Base-by-base conservation (phyloP, 2,888 invertebrate genomes). In the Erebia epiphron region DNA sequence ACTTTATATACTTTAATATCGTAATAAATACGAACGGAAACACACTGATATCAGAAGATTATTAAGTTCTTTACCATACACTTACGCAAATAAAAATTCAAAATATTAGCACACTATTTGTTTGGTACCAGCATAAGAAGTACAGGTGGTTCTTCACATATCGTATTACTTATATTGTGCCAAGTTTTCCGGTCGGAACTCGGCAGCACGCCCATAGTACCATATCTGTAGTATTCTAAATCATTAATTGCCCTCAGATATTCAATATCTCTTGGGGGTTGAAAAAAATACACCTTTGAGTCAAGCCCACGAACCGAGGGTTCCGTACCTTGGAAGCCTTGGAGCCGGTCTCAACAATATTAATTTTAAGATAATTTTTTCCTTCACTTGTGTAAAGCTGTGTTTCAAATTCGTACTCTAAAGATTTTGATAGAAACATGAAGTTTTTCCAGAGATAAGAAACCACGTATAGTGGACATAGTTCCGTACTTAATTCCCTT, bases 121-220 rank as follows among this genome's bases (percentile, higher is more conserved):
- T 74, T 54, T 57, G 5, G 4, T 14, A 13, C 5, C 21, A 18
- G 9, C 16, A 10, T 18, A 54, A 18, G n/a, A 54, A 54, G 73
- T 78, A 89, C 92, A 92, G 92, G 92, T 92, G 92, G 85, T 76
- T 86, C 83, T 77, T 83, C 83, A 81, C 83, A 83, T 82, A 85
- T 92, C 86, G 76, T 78, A 81, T 91, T 90, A 83, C 90, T 75
- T 75, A 87, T 58, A 67, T 90, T 91, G 87, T 90, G 78, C 79
- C 85, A 85, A 86, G 82, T 86, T 90, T 92, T 93, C 93, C 93
- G 93, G 92, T 91, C 92, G 92, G 92, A 93, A 92, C 91, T 88
- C 83, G 75, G 80, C 76, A 83, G 81, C 83, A 87, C 91, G 90
- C 91, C 91, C 89, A 46, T 9, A 49, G 62, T 46, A 61, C 21